These are phyloP conservation scores for Leptinotarsa tumamoca DNA, from an alignment of 2,888 invertebrate genomes.

Conservation along the genomic window DNA sequence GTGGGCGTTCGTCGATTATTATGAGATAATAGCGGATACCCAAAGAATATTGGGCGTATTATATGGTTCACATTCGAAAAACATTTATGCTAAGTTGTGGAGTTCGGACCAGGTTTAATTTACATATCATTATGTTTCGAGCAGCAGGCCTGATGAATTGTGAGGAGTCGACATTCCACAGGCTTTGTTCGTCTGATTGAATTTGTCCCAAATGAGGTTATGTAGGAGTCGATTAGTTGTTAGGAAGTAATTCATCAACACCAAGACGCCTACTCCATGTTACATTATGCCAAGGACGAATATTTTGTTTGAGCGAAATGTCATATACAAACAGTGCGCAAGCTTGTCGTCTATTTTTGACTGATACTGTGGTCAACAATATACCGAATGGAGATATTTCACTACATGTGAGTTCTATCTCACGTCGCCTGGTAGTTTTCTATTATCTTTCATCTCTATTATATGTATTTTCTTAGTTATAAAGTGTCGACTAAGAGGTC, in stretches of 20 bases:
- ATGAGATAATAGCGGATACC: constrained; percentile 21
- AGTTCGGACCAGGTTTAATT: constrained; percentile 35
- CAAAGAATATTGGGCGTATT: constrained; percentile 39
- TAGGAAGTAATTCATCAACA: constrained; percentile 34
- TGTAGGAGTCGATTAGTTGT: constrained; percentile 33
- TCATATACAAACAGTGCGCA: not conserved
- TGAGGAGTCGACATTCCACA: constrained; percentile 24
- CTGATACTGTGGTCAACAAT: no score
- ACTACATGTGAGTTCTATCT: no score
- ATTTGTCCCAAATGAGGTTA: constrained; percentile 36
- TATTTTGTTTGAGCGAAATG: constrained; percentile 10
- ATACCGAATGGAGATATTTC: no score
- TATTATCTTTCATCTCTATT: no score
- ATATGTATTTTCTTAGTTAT: no score
- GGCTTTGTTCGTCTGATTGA: constrained; percentile 30
- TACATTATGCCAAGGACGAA: constrained; percentile 25
- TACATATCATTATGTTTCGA: constrained; percentile 36
- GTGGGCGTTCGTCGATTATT: constrained; percentile 40
- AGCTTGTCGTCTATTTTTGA: not conserved
- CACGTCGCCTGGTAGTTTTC: no score
- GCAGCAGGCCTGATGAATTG: constrained; percentile 33
- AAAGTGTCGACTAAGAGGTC: no score
- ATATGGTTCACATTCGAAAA: constrained; percentile 47
- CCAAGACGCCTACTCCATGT: constrained; percentile 31
- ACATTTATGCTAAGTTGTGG: constrained; percentile 33